Evolutionary conservation across 2,888 invertebrate genomes (phyloP), one percentile per base, ranked within the genome.

Genomic region (Molanna angustata): DNA sequence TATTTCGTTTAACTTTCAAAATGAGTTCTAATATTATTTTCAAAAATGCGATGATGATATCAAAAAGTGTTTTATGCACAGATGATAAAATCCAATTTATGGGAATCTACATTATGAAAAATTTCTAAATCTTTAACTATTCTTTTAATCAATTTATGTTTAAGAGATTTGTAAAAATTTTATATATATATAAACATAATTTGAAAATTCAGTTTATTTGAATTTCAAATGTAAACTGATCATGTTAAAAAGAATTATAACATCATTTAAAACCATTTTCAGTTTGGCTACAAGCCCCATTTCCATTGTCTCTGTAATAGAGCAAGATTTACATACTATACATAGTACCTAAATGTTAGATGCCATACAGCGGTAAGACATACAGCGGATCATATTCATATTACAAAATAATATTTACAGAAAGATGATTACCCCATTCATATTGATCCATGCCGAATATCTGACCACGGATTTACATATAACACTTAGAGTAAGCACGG

Each of bases 21-120:
- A 49, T 21, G 11, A 27, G 27, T 7, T 27, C 6, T 27, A 27
- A 7, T 27, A 16, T 37, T 6, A 37, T 20, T 19, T 17, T 41
- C 6, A 27, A 41, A 17, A 21, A 4, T 21, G 35, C 37, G 33
- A 47, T 40, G 44, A 54, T 58, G 52, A 55, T 56, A 50, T 58
- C 46, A 40, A 58, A 58, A 58, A 48, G 58, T 56, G 58, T 51
- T 46, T 57, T 54, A 58, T 58, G 58, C 55, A 56, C 56, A 56
- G 46, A 56, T 58, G 58, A 54, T 52, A 41, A 49, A 52, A 52
- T 54, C 39, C 45, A 52, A 47, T 45, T 50, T 53, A 44, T 49
- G 50, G 49, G 54, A 56, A 50, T 56, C 54, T 54, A 54, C 49
- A 21, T 16, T 45, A 54, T 49, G 56, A 48, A 35, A 32, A 43